Evolutionary conservation across 2,797 vertebrate species (phyloP), one percentile per base, ranked within the genome.

Genomic region (Catamblyrhynchus diadema): DNA sequence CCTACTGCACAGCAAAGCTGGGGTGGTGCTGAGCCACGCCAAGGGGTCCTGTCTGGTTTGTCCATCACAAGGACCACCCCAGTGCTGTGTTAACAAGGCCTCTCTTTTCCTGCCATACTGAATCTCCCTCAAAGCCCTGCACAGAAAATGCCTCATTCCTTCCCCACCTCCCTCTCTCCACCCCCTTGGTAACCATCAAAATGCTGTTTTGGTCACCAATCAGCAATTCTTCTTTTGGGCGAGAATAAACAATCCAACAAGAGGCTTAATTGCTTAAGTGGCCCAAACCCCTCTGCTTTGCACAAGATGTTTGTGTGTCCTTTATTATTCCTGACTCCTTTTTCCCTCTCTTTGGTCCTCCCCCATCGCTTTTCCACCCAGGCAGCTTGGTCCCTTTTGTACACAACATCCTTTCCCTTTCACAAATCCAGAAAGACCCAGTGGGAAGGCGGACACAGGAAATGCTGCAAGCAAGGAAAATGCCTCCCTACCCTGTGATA

Each of bases 331-430:
- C 41, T 16, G 64, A 33, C 47, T 81, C 12, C 9, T 67, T 92
- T 88, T 71, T 41, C 51, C 70, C 37, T 61, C 57, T 77, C 51
- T 61, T 32, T 85, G 54, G 60, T 90, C 62, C 59, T 87, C 33
- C 69, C 53, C 23, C 51, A 42, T 23, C 0, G 0, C 32, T 84
- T 65, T 86, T 93, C 91, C 12, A 0, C 87, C 51, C 67, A 12
- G 24, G 80, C 86, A 75, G 14, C n/a, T 82, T 35, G 24, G 44
- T 66, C 37, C 14, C 67, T 88, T 93, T 96, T 94, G 48, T 93
- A 32, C 44, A 69, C 42, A 44, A 64, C 94, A 92, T 95, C 90
- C 90, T 95, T 93, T 59, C 69, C 59, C 65, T 95, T 96, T 97
- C 93, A 95, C 35, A 44, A 64, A 35, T 15, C 59, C 80, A 94